A percentile compares a stretch with the other conserved stretches of the same genome.
These are phyloP conservation scores for Engystomops pustulosus DNA, from an alignment of 2,113 vertebrate species.

Conservation along the genomic window DNA sequence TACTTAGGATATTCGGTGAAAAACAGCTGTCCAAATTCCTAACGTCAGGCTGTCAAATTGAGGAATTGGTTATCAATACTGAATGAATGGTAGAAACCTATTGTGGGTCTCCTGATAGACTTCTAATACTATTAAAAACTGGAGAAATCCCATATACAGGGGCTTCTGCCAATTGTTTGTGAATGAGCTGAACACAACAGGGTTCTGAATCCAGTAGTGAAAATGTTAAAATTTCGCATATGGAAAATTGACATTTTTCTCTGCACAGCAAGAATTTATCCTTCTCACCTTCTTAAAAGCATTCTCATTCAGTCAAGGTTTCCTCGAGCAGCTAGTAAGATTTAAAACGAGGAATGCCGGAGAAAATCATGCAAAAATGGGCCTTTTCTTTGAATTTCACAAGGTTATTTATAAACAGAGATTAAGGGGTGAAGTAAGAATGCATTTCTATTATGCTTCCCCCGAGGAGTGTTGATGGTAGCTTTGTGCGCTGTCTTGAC, in stretches of 20 bases:
- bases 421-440: conserved; percentile 25
- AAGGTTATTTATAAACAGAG: conserved; percentile 55
- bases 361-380: conserved; percentile 29
- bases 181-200: conserved; percentile 27
- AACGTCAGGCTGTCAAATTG: conserved; percentile 24
- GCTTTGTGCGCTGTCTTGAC: conserved; percentile 23
- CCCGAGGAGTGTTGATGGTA: neutral
- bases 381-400: conserved; percentile 48
- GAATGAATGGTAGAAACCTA: neutral
- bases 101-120: neutral
- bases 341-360: conserved; percentile 23
- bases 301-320: conserved; percentile 56
- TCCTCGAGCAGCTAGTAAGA: conserved; percentile 34
- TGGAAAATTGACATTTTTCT: conserved; percentile 52
- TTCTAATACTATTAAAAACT: neutral
- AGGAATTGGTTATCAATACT: conserved; percentile 4
- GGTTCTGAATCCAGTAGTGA: conserved; percentile 15
- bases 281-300: conserved; percentile 56
- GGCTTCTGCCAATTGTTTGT: neutral
- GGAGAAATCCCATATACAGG: neutral
- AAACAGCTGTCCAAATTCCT: conserved; percentile 3
- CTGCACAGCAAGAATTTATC: conserved; percentile 53
- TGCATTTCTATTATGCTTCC: conserved; percentile 24
- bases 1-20: neutral
- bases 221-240: conserved; percentile 38